These are phyloP conservation scores for Drosophila prostipennis DNA, from an alignment of 2,888 invertebrate genomes.

Conservation along the genomic window DNA sequence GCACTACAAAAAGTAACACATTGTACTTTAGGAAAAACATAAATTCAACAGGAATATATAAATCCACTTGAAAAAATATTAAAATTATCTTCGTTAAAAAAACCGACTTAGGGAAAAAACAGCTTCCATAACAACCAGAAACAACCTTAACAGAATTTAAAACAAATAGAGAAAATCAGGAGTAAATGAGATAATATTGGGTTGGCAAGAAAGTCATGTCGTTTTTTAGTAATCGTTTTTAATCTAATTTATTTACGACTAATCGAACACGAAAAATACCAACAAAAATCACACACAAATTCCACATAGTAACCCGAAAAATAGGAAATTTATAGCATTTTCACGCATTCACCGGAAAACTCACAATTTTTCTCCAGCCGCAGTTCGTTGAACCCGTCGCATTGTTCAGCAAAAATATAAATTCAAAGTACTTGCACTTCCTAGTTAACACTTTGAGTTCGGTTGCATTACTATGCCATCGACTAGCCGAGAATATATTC, in stretches of 20 bases:
- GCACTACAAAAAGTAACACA: not conserved
- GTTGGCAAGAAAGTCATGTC: no score
- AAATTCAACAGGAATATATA: not conserved
- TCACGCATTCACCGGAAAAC: slow-evolving; percentile 11
- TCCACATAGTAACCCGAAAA: not conserved
- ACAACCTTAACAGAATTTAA: no score
- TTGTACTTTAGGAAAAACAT: not conserved
- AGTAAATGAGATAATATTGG: no score
- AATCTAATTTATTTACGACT: no score
- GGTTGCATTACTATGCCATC: slow-evolving; percentile 20
- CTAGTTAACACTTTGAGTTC: slow-evolving; percentile 29
- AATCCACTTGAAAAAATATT: no score
- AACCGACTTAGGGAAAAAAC: no score
- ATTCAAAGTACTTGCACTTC: slow-evolving; percentile 13
- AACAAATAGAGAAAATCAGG: no score
- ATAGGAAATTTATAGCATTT: slow-evolving; percentile 8
- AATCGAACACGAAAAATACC: no score
- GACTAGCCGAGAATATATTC: slow-evolving; percentile 1
- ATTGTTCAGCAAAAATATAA: slow-evolving; percentile 2
- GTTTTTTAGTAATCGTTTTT: no score
- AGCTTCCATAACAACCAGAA: no score
- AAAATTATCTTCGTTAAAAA: no score
- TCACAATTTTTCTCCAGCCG: slow-evolving; percentile 29
- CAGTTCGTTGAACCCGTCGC: slow-evolving; percentile 23
- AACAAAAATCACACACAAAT: not conserved